Evolutionary conservation across 2,113 vertebrate genomes (phyloP).

Genomic region (Pampusana beccarii): DNA sequence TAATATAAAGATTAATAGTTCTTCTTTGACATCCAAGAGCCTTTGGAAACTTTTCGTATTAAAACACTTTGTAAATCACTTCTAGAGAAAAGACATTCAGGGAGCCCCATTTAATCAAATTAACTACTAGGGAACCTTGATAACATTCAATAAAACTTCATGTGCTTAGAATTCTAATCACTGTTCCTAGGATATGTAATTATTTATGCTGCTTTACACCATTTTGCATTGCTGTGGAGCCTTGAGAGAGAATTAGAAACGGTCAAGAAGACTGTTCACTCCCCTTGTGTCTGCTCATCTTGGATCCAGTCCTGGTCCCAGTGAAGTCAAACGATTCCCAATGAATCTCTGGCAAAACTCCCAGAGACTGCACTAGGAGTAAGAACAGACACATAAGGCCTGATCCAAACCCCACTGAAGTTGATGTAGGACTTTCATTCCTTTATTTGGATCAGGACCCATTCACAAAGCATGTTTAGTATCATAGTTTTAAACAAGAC

Average conservation of each 20-base stretch:
- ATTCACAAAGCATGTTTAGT: neutral
- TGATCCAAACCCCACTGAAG: neutral
- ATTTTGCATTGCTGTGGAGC: neutral
- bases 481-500: neutral
- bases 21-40: constrained; percentile 73
- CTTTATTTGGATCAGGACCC: neutral
- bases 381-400: neutral
- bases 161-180: constrained; percentile 44
- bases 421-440: neutral
- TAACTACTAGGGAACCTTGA: constrained; percentile 64
- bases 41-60: constrained; percentile 75
- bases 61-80: constrained; percentile 89
- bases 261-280: neutral
- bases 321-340: constrained; percentile 14
- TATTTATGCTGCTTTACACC: constrained; percentile 10
- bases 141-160: constrained; percentile 57
- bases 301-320: constrained; percentile 38
- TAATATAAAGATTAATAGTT: constrained; percentile 83
- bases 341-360: constrained; percentile 30
- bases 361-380: neutral
- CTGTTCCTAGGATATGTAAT: constrained; percentile 17
- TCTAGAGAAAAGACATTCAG: constrained; percentile 63
- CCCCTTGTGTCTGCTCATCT: constrained; percentile 6
- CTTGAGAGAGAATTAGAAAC: constrained; percentile 16
- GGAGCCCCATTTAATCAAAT: constrained; percentile 66